Base-by-base conservation (phyloP, 2,888 invertebrate species). In the Enchytraeus crypticus region DNA sequence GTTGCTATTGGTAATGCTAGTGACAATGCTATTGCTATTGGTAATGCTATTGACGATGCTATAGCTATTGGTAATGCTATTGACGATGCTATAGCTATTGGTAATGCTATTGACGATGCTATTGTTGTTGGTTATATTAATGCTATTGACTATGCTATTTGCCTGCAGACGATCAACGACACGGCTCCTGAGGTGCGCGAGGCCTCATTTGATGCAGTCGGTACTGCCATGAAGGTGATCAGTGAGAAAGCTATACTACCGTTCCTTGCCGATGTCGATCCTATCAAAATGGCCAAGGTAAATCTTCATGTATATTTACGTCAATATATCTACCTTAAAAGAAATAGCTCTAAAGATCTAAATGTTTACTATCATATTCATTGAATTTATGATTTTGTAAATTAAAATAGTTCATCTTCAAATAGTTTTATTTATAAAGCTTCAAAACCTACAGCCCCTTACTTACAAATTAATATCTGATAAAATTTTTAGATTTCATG, bases 191-290 rank as follows among this genome's bases (percentile, higher is more conserved):
- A 84, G 1, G 97, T 97, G 0, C 84, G 97, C 71, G 97, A 98
- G 75, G 87, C 88, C 61, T 87, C 93, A 0, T 91, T 91, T 0
- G 90, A 92, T 75, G 95, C 96, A 0, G 79, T 98, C 21, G 98
- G 97, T 11, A 93, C 92, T 0, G 86, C 92, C 0, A 87, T 92
- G 82, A 95, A 93, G 79, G 84, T 95, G 3, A 88, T 96, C 8
- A 43, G 56, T 2, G 93, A 96, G 74, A 93, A 92, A 79, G 85
- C 86, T 45, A 86, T 97, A 61, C 84, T 84, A 51, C 89, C 91
- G 0, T 90, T 91, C 75, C 83, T 96, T 27, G 85, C 86, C 1
- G 96, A 96, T 76, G 79, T 97, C 0, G 97, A 98, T 76, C 85
- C 85, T 47, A 80, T 93, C 33, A 97, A 96, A 80, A 88, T 93